These are phyloP conservation scores for Hemibagrus guttatus DNA, from an alignment of 2,797 vertebrate genomes.

Conservation along the genomic window DNA sequence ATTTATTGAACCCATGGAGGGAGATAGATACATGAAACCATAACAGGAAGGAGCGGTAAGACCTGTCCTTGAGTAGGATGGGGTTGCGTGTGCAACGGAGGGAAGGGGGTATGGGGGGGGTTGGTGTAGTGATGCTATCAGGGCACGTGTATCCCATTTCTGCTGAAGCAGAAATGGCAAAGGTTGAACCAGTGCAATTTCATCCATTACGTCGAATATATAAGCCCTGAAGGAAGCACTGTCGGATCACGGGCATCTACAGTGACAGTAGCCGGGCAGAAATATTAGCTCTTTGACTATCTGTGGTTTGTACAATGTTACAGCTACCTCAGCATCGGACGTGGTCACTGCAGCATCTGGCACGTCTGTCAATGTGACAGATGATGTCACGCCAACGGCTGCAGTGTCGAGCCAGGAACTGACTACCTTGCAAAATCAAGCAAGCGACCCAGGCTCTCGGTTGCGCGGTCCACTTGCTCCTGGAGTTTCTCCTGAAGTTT, in stretches of 20 bases:
- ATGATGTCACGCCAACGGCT: slow-evolving; percentile 29
- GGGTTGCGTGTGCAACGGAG: slow-evolving; percentile 23
- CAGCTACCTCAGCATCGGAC: slow-evolving; percentile 54
- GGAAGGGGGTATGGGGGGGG: not conserved
- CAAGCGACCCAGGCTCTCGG: slow-evolving; percentile 23
- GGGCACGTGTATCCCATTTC: slow-evolving; percentile 57
- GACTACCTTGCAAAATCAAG: not conserved
- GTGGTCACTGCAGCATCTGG: slow-evolving; percentile 40
- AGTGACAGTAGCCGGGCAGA: slow-evolving; percentile 39
- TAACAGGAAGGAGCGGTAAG: slow-evolving; percentile 57
- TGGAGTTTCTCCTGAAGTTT: slow-evolving; percentile 23
- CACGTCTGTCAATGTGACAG: slow-evolving; percentile 18
- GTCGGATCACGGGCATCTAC: slow-evolving; percentile 32
- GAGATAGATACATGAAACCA: slow-evolving; percentile 62
- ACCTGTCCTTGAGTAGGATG: slow-evolving; percentile 57
- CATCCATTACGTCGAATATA: slow-evolving; percentile 47
- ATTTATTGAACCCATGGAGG: slow-evolving; percentile 57
- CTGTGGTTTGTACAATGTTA: slow-evolving; percentile 56
- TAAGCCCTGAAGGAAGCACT: slow-evolving; percentile 34
- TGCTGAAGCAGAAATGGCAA: slow-evolving; percentile 58
- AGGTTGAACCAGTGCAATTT: slow-evolving; percentile 51
- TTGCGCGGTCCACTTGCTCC: slow-evolving; percentile 11
- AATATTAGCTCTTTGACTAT: slow-evolving; percentile 48
- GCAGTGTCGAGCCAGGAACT: slow-evolving; percentile 21
- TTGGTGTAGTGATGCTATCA: slow-evolving; percentile 56